phyloP scores from a whole-genome alignment of 2,113 vertebrate genomes.

The Pitta sordida region DNA sequence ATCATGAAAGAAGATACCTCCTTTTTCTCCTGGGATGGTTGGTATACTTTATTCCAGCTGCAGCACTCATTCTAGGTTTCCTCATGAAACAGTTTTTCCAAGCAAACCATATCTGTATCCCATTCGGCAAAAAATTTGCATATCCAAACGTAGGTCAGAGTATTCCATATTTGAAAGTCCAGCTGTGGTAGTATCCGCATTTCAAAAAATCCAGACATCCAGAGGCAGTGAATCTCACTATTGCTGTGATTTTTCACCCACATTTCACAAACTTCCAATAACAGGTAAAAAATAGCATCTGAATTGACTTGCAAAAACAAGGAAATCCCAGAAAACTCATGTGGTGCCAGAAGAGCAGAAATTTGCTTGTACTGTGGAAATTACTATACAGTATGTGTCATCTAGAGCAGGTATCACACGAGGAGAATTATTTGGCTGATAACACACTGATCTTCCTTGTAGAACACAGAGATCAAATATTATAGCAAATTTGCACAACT shows the following conservation, averaged over 20 bases:
- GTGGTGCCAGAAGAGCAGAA: background rate
- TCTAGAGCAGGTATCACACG: background rate
- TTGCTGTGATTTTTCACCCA: background rate
- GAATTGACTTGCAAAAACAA: background rate
- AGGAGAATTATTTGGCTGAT: background rate
- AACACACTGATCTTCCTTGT: background rate
- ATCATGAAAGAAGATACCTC: background rate
- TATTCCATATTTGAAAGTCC: background rate
- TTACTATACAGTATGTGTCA: background rate
- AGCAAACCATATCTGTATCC: constrained; percentile 18
- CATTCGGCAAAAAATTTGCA: background rate
- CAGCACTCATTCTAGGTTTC: background rate
- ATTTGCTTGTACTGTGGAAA: background rate
- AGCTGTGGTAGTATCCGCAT: background rate
- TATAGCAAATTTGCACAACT: background rate
- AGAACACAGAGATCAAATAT: background rate
- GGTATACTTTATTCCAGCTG: background rate
- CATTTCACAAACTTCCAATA: background rate
- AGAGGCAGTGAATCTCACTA: background rate
- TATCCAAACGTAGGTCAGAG: background rate
- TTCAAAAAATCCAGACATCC: background rate
- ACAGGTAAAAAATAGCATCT: background rate
- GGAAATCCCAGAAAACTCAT: background rate
- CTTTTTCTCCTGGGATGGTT: background rate
- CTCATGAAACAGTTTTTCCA: background rate